Base-by-base conservation (phyloP, 2,797 vertebrate species). In the Onychomys torridus region DNA sequence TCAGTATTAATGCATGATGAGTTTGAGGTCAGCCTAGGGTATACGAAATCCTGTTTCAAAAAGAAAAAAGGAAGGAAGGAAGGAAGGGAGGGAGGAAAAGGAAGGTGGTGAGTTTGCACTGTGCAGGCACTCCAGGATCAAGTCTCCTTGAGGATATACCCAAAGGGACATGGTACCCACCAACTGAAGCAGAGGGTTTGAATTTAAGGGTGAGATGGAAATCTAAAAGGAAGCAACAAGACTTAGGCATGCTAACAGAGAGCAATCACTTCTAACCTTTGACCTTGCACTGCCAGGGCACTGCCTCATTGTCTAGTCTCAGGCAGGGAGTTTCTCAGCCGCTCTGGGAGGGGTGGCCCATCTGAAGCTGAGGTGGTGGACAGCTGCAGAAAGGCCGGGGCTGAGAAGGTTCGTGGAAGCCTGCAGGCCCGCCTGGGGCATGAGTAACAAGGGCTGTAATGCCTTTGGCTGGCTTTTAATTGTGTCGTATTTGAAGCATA, bases 311-410 rank as follows among this genome's bases (percentile, higher is more conserved):
- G 14, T 34, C 91, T 29, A n/a, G 29, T 61, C 40, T 46, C 21
- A 65, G 46, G 19, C 73, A 59, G 76, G 19, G 23, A 75, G 49
- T 5, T 0, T 1, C 34, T 34, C 1, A 0, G 7, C 52, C 32
- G n/a, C 34, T 57, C 3, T 0, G 0, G 19, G 23, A 84, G 55
- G 9, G 5, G 4, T 29, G 40, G 49, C 23, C 76, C 77, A 6
- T 1, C 0, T 2, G n/a, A 92, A 65, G 79, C 49, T 49, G 65
- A 61, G 46, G 78, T 75, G 0, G 2, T 13, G 49, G 63, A 59
- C 0, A 0, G 67, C 32, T 0, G 0, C 43, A 11, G 32, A 0
- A 0, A 13, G 49, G 14, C 2, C 32, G 12, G 52, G 63, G 12
- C 61, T 27, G 12, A 76, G 40, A 69, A 90, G 61, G 75, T 27